Evolutionary conservation across 2,888 invertebrate species (phyloP), one percentile per base, ranked within the genome.

Genomic region (Cheilosia grossa): DNA sequence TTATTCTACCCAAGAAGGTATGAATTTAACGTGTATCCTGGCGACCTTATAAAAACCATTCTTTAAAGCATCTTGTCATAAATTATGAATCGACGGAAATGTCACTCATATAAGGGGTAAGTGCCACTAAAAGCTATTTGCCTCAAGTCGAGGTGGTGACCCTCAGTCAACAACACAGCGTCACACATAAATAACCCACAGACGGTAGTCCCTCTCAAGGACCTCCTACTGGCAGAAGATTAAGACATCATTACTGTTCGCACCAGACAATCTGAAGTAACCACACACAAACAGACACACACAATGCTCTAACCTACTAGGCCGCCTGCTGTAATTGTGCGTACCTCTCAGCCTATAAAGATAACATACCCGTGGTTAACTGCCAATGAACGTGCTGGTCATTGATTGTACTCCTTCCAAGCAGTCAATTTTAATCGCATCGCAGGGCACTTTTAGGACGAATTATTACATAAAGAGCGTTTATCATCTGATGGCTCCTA

Each of bases 351-450:
- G 47, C n/a, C 30, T 17, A 53, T 44, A 70, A 49, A 40, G 51
- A 72, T 59, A 51, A 44, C 53, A 47, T 63, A 30, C 21, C 49
- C 54, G 30, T 24, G 21, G 63, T 70, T 42, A 33, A 40, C 40
- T 64, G 4, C 44, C 67, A 15, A 40, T n/a, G 54, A n/a, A 44
- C 21, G 19, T 40, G n/a, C 19, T 3, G 30, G 21, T 44, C 30
- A 13, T 49, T 49, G 19, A 21, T 70, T 51, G 70, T 77, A 82
- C 72, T 82, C 77, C 78, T 67, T 66, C 72, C 72, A 82, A 78
- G 61, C 77, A 72, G 64, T 61, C 72, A 78, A 77, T 82, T 72
- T 66, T 82, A 72, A 77, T 82, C 82, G 53, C 70, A 82, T 77
- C 66, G 72, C 47, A 58, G 58, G 30, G 77, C 47, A 42, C 77